A percentile compares a stretch with the other conserved stretches of the same genome.
These are phyloP conservation scores for Hemithea aestivaria DNA, from an alignment of 2,888 invertebrate genomes.

Conservation along the genomic window DNA sequence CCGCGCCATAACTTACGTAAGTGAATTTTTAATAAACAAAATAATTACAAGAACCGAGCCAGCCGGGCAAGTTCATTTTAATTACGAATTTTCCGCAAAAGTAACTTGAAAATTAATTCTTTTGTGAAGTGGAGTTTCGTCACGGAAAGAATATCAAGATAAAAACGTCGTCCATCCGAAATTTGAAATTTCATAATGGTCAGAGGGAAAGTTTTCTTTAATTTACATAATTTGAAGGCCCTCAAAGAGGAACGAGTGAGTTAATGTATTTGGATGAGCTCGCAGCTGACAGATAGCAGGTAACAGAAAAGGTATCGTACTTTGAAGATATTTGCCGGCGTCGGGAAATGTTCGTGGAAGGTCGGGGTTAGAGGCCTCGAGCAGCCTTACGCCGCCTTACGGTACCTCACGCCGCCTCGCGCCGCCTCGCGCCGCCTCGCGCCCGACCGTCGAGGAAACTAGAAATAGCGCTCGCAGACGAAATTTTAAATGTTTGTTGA, in stretches of 20 bases:
- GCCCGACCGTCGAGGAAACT: too few species aligned
- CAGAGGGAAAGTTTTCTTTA: constrained; percentile 37
- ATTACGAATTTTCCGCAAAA: constrained; percentile 21
- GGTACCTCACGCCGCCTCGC: too few species aligned
- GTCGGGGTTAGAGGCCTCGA: too few species aligned
- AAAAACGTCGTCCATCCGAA: constrained; percentile 23
- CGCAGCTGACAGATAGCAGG: background rate
- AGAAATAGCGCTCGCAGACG: too few species aligned
- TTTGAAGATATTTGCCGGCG: too few species aligned
- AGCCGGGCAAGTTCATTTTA: constrained; percentile 20
- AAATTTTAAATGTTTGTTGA: too few species aligned
- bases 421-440: too few species aligned
- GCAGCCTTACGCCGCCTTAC: too few species aligned
- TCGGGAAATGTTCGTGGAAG: too few species aligned
- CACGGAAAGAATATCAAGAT: constrained; percentile 21
- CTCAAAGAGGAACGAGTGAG: constrained; percentile 28
- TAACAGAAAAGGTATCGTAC: too few species aligned
- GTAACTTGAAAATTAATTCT: constrained; percentile 25
- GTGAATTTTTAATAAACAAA: constrained; percentile 20
- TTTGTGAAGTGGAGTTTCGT: constrained; percentile 19
- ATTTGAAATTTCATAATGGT: constrained; percentile 41
- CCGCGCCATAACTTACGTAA: constrained; percentile 12
- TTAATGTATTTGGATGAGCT: constrained; percentile 32
- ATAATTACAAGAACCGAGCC: constrained; percentile 10
- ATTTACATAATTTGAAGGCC: constrained; percentile 44